Base-by-base conservation (phyloP, 2,888 invertebrate genomes). In the Tachina grossa region DNA sequence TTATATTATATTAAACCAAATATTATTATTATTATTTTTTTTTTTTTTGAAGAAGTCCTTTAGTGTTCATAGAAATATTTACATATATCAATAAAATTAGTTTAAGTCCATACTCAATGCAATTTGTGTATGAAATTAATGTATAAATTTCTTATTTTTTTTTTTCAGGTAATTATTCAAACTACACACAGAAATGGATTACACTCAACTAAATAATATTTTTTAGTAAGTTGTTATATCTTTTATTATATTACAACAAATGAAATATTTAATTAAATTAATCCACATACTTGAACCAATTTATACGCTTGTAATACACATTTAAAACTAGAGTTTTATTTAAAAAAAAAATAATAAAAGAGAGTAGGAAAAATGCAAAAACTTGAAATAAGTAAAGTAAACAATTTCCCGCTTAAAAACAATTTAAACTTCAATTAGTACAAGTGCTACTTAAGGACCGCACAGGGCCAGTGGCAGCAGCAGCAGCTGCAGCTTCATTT, bases 381-480 rank as follows among this genome's bases (percentile, higher is more conserved):
- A 22, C 72, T 53, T 14, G 53, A 43, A 13, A 31, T 9, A 75
- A 53, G 31, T 31, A 69, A 13, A 31, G 47, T 13, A 61, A 51
- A 66, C 72, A 59, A n/a, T 51, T 69, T 22, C 14, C 47, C 61
- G 55, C 51, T 80, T 65, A 81, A 61, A 77, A 77, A 84, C 72
- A 72, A 77, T 81, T 84, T 81, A 81, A 84, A 84, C 53, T 65
- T 65, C 84, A 84, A 77, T 84, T 84, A 81, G 72, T 63, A 68
- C 55, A 68, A 77, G 81, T 55, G 61, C 14, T n/a, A 55, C 49
- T 68, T n/a, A 47, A 59, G 55, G 1, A 14, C 19, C 45, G 31
- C 8, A 9, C 16, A 53, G 68, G 45, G 43, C n/a, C 31, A 5
- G 6, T 31, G 43, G 22, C 31, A 31, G 31, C 31, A 55, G 16